A percentile compares a stretch with the other conserved stretches of the same genome.
Evolutionary conservation across 2,113 vertebrate species (phyloP).

Genomic region (Aramus guarauna): DNA sequence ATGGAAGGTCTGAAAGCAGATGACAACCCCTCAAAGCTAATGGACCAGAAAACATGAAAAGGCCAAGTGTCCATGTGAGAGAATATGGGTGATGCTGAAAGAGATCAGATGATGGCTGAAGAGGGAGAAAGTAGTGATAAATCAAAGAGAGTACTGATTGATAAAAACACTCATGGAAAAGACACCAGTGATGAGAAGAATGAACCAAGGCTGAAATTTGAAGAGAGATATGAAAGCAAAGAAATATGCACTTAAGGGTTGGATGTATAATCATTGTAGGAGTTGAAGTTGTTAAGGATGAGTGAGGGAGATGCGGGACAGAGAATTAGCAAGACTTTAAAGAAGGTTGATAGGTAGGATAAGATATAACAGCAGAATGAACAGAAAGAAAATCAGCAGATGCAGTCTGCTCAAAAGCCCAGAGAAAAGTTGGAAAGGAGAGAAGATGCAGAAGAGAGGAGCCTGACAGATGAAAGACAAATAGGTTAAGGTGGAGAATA

Average conservation of each 20-base stretch:
- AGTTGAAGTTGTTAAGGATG: neutral
- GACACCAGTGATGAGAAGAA: neutral
- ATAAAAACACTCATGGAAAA: neutral
- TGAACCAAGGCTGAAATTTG: neutral
- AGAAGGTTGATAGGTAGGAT: neutral
- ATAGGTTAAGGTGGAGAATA: neutral
- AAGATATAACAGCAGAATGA: neutral
- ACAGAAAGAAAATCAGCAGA: neutral
- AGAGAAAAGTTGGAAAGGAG: neutral
- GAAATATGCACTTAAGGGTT: neutral
- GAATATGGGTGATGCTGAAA: neutral
- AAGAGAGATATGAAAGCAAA: neutral
- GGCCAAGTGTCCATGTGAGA: neutral
- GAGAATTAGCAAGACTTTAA: neutral
- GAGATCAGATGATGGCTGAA: neutral
- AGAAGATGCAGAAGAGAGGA: neutral
- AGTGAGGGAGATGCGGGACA: neutral
- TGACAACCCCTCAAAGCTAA: neutral
- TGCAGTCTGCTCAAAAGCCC: neutral
- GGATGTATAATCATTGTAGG: neutral
- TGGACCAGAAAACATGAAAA: neutral
- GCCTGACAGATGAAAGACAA: neutral
- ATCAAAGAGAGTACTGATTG: neutral
- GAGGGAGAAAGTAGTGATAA: neutral
- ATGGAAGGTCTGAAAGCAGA: slow-evolving; percentile 1